A percentile compares a stretch with the other conserved stretches of the same genome.
These are phyloP conservation scores for Drosophila sproati DNA, from an alignment of 1,140 invertebrate species.

Conservation along the genomic window DNA sequence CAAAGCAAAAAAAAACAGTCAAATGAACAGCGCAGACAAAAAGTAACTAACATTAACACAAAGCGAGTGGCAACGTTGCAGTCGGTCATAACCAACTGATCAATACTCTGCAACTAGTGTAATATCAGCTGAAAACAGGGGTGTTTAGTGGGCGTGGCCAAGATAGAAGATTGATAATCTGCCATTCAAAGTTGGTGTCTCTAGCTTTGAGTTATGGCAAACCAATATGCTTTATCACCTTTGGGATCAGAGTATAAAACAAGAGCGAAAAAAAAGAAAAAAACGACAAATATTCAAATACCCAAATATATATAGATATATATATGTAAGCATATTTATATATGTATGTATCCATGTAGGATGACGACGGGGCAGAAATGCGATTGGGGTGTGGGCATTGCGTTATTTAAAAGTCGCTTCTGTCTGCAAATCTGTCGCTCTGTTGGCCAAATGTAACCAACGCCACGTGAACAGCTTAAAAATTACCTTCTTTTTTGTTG, in stretches of 20 bases:
- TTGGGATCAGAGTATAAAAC: neutral
- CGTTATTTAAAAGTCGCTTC: conserved; percentile 46
- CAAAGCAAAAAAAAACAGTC: conserved; percentile 18
- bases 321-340: conserved; percentile 1
- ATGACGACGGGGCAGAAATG: neutral
- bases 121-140: neutral
- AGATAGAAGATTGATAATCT: too few species aligned
- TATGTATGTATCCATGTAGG: conserved; percentile 7
- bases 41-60: conserved; percentile 54
- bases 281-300: conserved; percentile 19
- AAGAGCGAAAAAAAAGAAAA: neutral
- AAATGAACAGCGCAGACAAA: conserved; percentile 74
- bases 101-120: neutral
- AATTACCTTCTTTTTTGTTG: conserved; percentile 10
- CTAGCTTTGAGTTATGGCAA: too few species aligned
- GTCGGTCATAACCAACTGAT: neutral
- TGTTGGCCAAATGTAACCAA: conserved; percentile 19
- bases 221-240: neutral
- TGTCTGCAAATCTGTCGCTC: conserved; percentile 37
- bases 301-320: conserved; percentile 9
- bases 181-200: too few species aligned
- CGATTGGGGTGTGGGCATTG: conserved; percentile 6
- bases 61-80: neutral
- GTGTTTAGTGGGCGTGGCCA: too few species aligned
- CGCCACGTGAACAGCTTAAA: conserved; percentile 41